Base-by-base conservation (phyloP, 2,797 vertebrate genomes). In the Amniataba percoides region DNA sequence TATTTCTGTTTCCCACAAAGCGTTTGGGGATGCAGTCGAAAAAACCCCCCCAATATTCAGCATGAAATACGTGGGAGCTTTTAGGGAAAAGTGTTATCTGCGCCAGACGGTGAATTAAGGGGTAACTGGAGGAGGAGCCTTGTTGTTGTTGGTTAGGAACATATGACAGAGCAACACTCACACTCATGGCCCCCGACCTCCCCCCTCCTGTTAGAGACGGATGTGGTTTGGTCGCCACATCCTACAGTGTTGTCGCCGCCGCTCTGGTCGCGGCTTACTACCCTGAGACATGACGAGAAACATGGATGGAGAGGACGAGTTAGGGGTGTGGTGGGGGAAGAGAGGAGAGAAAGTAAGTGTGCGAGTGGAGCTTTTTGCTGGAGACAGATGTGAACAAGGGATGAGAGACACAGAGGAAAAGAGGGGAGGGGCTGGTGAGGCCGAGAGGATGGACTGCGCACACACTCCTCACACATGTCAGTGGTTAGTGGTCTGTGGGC, bases 401-500 rank as follows among this genome's bases (percentile, higher is more conserved):
- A 83, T 77, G 89, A 82, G 62, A 70, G 85, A 84, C 48, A 48
- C 9, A 55, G 73, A 78, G 60, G 45, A 67, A 31, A 25, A 58
- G 46, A 43, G 64, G 62, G 68, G 36, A 45, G 67, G 31, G 48
- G 48, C 14, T 27, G 64, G 73, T 74, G 63, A 43, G 60, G 48
- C 2, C 15, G 72, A 73, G 75, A 82, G 81, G 83, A 87, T 82
- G 83, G 88, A 77, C 81, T 77, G 73, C 51, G 15, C 60, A 83
- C 92, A 92, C 90, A 89, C 91, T 91, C 87, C 89, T 77, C 89
- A 95, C 93, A 95, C 92, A 93, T 95, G 94, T 93, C 90, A 94
- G 93, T 93, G 92, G 92, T 95, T 95, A 95, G 92, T 67, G 91
- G 91, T 90, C 90, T 92, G 90, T 74, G 90, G 90, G 85, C 81